Evolutionary conservation across 2,113 vertebrate species (phyloP), one percentile per base, ranked within the genome.

Genomic region (Passer domesticus): DNA sequence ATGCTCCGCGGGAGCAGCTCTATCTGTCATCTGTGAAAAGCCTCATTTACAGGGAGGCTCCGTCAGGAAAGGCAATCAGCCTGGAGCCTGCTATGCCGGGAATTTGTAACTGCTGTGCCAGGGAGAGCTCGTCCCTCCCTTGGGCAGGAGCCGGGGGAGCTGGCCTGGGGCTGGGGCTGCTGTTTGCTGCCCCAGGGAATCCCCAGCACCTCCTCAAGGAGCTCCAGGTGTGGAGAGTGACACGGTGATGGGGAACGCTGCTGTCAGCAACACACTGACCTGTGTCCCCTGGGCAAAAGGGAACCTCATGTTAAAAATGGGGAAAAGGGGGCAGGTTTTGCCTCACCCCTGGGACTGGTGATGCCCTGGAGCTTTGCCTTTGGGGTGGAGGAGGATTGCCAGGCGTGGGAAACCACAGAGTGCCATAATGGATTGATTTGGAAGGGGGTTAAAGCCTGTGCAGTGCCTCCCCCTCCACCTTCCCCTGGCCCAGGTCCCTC

Each of bases 11-110:
- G 83, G 20, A 95, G 27, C 59, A 15, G 67, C 84, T 73, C 95
- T 87, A 97, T 97, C 94, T 9, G 62, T 98, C 97, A 97, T 72
- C 63, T 84, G 77, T 75, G 95, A 96, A 91, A 95, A 96, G 93
- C 75, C 94, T 96, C 97, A 92, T 97, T 97, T 96, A 88, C 94
- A 95, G 94, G 87, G 90, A 92, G 96, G 87, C 90, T 92, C 91
- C 49, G 73, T 3, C 72, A 94, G 95, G 90, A 92, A 87, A 97
- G 93, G 97, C 95, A 94, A 96, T 97, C 97, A 95, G 94, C 95
- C 82, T 28, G 82, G 86, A 96, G 95, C 39, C 96, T 87, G 96
- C 96, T 95, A 85, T 62, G 92, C 95, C 62, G 86, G 94, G 94
- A 90, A 97, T 98, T 98, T 97, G 96, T 96, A 92, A 95, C 89